Percentiles rank a stretch among this genome's conserved stretches.
These are phyloP conservation scores for Tachysurus vachellii DNA, from an alignment of 2,113 vertebrate species.

Conservation along the genomic window DNA sequence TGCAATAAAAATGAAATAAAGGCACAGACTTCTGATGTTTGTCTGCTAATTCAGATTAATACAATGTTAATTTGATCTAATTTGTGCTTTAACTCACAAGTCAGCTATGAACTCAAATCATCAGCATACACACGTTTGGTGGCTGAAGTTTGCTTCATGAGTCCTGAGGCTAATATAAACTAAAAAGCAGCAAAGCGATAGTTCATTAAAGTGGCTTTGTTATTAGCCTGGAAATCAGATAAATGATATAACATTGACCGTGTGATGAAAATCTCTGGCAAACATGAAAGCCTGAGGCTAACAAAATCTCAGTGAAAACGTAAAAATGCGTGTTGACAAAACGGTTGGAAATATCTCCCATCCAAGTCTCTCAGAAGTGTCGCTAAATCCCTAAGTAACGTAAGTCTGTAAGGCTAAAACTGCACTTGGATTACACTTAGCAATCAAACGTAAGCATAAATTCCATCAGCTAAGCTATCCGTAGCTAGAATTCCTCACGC, in stretches of 20 bases:
- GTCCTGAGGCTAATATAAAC: not conserved
- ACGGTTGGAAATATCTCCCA: not conserved
- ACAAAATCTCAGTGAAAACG: not conserved
- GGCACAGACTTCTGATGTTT: not conserved
- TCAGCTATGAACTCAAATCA: not conserved
- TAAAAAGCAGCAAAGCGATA: not conserved
- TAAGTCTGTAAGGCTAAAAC: not conserved
- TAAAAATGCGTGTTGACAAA: not conserved
- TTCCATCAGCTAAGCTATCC: not conserved
- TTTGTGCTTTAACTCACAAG: not conserved
- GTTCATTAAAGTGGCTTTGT: not conserved
- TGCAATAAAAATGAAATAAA: not conserved
- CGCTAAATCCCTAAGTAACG: not conserved
- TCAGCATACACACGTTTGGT: not conserved
- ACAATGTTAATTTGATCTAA: not conserved
- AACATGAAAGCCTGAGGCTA: not conserved
- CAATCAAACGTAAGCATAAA: not conserved
- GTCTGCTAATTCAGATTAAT: not conserved
- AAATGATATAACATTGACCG: not conserved
- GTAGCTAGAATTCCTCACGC: too few species aligned
- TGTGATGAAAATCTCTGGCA: not conserved
- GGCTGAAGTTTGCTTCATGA: not conserved
- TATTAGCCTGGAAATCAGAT: not conserved
- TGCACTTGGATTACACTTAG: not conserved
- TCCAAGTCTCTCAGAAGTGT: not conserved